Evolutionary conservation across 2,797 vertebrate species (phyloP).

Genomic region (Pangasius sanitwongsei): DNA sequence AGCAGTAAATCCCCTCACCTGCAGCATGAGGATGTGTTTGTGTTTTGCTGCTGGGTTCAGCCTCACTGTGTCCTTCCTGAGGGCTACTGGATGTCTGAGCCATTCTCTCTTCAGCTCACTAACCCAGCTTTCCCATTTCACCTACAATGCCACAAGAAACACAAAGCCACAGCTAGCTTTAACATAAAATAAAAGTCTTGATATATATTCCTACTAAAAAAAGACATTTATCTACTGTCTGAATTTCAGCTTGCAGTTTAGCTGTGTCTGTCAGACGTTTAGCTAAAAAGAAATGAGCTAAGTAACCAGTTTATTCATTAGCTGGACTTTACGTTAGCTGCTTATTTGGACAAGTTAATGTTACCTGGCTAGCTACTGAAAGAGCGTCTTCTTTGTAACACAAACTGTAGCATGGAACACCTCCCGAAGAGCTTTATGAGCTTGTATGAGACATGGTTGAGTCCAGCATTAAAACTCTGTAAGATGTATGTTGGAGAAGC

Average conservation of each 20-base stretch:
- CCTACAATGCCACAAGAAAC: neutral
- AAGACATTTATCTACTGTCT: neutral
- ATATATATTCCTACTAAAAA: neutral
- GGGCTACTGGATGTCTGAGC: constrained; percentile 47
- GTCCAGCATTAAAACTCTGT: neutral
- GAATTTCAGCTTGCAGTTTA: neutral
- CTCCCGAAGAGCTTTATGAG: neutral
- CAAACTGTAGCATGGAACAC: neutral
- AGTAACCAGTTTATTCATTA: neutral
- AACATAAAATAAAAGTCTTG: neutral
- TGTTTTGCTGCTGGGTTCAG: constrained; percentile 32
- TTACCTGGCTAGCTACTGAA: neutral
- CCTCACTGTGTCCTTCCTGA: constrained; percentile 49
- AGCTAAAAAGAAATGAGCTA: neutral
- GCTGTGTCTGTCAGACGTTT: neutral
- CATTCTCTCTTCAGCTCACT: constrained; percentile 51
- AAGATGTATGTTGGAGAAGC: neutral
- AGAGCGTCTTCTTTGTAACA: neutral
- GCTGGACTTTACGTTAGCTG: neutral
- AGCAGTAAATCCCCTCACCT: constrained; percentile 3
- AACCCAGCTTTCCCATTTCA: constrained; percentile 5
- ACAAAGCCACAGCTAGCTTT: neutral
- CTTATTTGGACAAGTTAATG: neutral
- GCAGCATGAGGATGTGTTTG: constrained; percentile 21
- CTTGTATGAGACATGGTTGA: neutral